Conservation (phyloP, 2,113 vertebrate species). For the Upupa epops region DNA sequence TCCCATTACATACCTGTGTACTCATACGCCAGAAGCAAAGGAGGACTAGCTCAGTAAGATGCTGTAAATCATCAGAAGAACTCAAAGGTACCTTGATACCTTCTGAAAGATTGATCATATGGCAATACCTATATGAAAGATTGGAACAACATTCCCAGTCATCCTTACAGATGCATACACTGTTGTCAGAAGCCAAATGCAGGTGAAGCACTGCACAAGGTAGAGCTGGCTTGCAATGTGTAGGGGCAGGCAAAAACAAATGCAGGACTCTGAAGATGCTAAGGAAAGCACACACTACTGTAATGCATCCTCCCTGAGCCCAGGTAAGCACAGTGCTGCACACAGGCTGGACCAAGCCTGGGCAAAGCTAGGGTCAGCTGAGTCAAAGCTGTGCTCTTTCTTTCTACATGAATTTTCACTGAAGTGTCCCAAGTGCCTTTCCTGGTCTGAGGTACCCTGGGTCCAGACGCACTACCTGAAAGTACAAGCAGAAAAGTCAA, state of each 20-base stretch:
- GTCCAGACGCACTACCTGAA: rapidly evolving
- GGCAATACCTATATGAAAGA: background rate
- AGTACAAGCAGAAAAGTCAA: background rate
- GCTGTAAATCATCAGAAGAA: background rate
- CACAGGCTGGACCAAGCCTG: no score
- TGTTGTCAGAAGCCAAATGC: background rate
- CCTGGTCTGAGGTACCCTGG: background rate
- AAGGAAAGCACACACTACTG: rapidly evolving
- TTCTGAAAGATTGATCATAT: background rate
- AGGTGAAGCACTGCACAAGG: background rate
- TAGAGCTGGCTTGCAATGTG: background rate
- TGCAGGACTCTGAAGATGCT: rapidly evolving
- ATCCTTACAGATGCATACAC: background rate
- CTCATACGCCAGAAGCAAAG: background rate
- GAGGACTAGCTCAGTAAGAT: background rate
- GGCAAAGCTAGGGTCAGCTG: background rate
- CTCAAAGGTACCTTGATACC: background rate
- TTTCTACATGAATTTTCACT: background rate
- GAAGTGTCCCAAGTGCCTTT: background rate
- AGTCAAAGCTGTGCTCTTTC: background rate
- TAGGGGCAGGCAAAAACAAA: background rate
- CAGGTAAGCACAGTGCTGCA: rapidly evolving
- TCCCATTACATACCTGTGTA: background rate
- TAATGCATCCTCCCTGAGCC: rapidly evolving
- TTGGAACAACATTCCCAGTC: rapidly evolving